These are phyloP conservation scores for Acronicta psi DNA, from an alignment of 2,888 invertebrate genomes.

Conservation along the genomic window DNA sequence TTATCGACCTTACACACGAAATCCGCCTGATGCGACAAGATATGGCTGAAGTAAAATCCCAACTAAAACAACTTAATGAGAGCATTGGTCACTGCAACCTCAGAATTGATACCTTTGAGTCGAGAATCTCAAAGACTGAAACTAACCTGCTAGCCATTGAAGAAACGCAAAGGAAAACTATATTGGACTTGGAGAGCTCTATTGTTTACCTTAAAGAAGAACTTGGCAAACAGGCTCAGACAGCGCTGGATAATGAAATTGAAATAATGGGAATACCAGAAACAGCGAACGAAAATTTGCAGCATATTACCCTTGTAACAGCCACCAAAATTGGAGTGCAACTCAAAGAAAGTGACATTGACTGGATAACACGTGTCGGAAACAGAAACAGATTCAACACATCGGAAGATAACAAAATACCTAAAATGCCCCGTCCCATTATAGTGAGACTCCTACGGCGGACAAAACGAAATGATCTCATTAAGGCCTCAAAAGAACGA, in stretches of 20 bases:
- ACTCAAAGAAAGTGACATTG: not conserved
- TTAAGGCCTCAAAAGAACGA: not conserved
- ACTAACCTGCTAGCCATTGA: not conserved
- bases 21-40: slow-evolving; percentile 5
- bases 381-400: not conserved
- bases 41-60: not conserved
- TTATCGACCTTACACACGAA: not conserved
- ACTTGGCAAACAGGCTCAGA: not conserved
- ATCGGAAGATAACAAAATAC: not conserved
- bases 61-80: not conserved
- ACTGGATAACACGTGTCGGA: not conserved
- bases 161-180: not conserved
- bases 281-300: not conserved
- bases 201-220: not conserved
- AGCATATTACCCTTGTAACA: not conserved
- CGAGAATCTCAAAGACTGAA: not conserved
- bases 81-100: not conserved
- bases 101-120: not conserved
- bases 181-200: not conserved
- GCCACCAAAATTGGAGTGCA: slow-evolving; percentile 2
- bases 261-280: not conserved
- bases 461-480: not conserved
- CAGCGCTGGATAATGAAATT: not conserved
- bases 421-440: slow-evolving; percentile 1
- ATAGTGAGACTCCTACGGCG: slow-evolving; percentile 2